Conservation (phyloP, 2,888 invertebrate species). For the Mongoloraphidia duomilia region DNA sequence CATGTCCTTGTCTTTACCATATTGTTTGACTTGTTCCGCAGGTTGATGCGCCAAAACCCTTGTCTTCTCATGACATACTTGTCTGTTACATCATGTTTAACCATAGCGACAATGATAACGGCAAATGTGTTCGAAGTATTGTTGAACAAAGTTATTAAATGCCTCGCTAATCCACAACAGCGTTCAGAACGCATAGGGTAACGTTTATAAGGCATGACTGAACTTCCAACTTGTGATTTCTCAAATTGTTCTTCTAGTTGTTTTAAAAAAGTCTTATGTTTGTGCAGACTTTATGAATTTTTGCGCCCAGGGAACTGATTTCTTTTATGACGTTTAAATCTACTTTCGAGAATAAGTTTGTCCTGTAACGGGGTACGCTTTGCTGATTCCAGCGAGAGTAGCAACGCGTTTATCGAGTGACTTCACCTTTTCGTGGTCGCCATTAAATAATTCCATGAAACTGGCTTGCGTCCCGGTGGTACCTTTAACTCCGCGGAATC, state of each 20-base stretch:
- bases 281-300: conserved; percentile 91
- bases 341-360: conserved; percentile 86
- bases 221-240: conserved; percentile 87
- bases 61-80: conserved; percentile 92
- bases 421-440: conserved; percentile 74
- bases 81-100: conserved; percentile 87
- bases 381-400: conserved; percentile 75
- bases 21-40: conserved; percentile 75
- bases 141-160: conserved; percentile 69
- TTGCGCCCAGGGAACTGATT: conserved; percentile 70
- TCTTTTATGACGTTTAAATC: conserved; percentile 55
- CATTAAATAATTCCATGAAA: conserved; percentile 85
- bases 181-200: conserved; percentile 98
- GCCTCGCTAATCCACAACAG: conserved; percentile 84
- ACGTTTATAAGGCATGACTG: conserved; percentile 98
- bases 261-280: conserved; percentile 83
- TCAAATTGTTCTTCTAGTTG: conserved; percentile 98
- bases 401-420: conserved; percentile 72
- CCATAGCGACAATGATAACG: conserved; percentile 94
- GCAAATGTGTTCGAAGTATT: conserved; percentile 78
- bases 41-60: conserved; percentile 86
- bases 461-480: conserved; percentile 98
- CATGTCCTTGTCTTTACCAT: conserved; percentile 83
- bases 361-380: conserved; percentile 77
- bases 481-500: conserved; percentile 94